Base-by-base conservation (phyloP, 2,113 vertebrate species). In the Hippocampus abdominalis region DNA sequence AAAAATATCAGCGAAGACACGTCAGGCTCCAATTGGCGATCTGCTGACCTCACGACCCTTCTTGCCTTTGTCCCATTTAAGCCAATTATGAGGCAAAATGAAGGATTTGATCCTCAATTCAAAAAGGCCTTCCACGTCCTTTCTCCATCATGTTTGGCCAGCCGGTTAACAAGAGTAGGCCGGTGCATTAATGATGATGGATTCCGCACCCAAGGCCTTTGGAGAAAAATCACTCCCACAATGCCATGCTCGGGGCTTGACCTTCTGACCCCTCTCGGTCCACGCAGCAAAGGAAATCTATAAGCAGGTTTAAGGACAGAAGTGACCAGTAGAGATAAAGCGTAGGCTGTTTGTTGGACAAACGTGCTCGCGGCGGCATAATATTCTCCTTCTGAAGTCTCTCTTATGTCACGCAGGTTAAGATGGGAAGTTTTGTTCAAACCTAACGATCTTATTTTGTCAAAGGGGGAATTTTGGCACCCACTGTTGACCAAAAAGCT, bases 181-280 rank as follows among this genome's bases (percentile, higher is more conserved):
- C 86, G 92, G 92, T 90, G 93, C 94, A 94, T 96, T 96, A 95
- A 97, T 95, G 95, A 95, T 98, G 95, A 98, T 96, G 93, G 94
- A 98, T 98, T 95, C 94, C 92, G 91, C 92, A 89, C 80, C 79
- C 88, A 82, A 87, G 89, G 89, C 93, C 93, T 94, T 83, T 90
- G 90, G 87, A 93, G 93, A 91, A 95, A 94, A 93, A 95, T 96
- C 94, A 93, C 92, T 95, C 94, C 93, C 94, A 92, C 92, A 94
- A 94, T 95, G 93, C 94, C 92, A 89, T 92, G 93, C 93, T 91
- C 83, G 90, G 90, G 90, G 80, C 69, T 81, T 93, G 95, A 96
- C 95, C 95, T 92, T 90, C 89, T 96, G 94, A 96, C 95, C 95
- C 89, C 87, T 92, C 90, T 94, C 90, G 93, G 93, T 93, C 93